Evolutionary conservation across 2,797 vertebrate genomes (phyloP).

Genomic region (Perodicticus potto): DNA sequence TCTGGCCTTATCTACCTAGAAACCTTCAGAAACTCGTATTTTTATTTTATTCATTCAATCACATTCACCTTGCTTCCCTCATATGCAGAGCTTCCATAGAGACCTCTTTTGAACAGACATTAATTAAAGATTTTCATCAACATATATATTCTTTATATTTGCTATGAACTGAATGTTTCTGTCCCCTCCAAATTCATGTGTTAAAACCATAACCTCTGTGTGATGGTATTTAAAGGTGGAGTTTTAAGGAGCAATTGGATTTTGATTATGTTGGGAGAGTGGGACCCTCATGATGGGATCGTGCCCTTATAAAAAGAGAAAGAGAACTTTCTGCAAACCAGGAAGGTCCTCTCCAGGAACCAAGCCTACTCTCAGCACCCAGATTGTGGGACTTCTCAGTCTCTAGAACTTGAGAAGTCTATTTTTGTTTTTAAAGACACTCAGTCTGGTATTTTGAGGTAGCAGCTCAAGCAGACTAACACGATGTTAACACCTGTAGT

Average conservation of each 20-base stretch:
- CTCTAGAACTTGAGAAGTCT: not conserved
- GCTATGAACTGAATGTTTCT: not conserved
- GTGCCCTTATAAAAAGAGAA: not conserved
- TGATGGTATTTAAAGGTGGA: not conserved
- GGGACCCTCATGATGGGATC: not conserved
- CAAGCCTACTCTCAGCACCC: not conserved
- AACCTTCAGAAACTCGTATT: not conserved
- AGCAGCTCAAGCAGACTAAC: not conserved
- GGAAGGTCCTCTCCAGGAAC: not conserved
- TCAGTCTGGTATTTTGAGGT: not conserved
- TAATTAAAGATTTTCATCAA: constrained; percentile 48
- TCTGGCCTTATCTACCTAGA: not conserved
- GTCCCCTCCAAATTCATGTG: not conserved
- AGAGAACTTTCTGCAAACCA: not conserved
- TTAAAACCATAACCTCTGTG: not conserved
- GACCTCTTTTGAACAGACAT: not conserved
- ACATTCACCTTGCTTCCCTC: not conserved
- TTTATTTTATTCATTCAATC: not conserved
- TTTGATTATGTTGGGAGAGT: not conserved
- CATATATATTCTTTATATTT: not conserved
- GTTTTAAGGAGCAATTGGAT: not conserved
- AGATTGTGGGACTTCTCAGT: not conserved
- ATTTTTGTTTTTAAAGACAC: not conserved
- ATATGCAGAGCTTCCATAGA: not conserved
- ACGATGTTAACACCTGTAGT: not conserved